phyloP scores from a whole-genome alignment of 2,797 vertebrate species.

The Scolopax rusticola region DNA sequence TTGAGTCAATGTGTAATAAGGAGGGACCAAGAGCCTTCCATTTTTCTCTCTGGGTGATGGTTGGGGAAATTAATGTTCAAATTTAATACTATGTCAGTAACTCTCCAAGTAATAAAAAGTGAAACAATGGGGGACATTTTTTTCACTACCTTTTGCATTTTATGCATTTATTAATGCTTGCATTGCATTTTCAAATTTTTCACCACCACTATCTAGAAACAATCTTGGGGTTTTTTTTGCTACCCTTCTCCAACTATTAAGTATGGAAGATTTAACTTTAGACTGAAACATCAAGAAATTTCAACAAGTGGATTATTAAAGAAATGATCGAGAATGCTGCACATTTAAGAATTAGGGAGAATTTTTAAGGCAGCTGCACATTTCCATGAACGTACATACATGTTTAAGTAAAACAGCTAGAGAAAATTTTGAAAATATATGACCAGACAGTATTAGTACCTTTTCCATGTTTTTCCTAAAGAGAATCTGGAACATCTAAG shows the following conservation, averaged over 20 bases:
- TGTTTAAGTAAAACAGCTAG: neutral
- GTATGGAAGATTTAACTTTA: neutral
- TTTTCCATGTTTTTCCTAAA: neutral
- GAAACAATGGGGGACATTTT: rapidly evolving
- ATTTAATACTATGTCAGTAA: neutral
- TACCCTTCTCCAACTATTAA: neutral
- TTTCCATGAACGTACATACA: neutral
- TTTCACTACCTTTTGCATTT: neutral
- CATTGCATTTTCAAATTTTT: neutral
- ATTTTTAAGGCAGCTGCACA: neutral
- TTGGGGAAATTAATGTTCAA: neutral
- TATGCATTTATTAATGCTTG: neutral
- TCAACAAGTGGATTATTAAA: neutral
- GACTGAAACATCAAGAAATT: neutral
- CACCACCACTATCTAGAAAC: rapidly evolving
- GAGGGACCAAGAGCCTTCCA: neutral
- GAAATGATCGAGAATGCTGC: neutral
- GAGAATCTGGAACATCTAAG: neutral
- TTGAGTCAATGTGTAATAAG: neutral
- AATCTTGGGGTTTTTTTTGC: neutral
- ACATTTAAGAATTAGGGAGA: neutral
- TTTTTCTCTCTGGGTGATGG: neutral
- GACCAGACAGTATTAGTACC: neutral
- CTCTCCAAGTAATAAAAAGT: neutral
- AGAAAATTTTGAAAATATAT: neutral